Evolutionary conservation across 1,140 invertebrate species (phyloP).

Genomic region (Drosophila grimshawi): DNA sequence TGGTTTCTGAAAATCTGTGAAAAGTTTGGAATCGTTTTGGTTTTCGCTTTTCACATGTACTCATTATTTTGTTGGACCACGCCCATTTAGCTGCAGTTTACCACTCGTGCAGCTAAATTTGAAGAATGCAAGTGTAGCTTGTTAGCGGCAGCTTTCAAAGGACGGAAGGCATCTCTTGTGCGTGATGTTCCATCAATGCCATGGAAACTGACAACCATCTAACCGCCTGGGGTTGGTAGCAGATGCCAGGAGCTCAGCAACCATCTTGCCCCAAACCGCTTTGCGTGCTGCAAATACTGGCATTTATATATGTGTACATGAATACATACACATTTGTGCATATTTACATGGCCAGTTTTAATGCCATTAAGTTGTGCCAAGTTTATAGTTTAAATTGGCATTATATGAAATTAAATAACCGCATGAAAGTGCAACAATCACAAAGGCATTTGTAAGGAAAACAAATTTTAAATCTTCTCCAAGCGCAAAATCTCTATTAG

Average conservation of each 20-base stretch:
- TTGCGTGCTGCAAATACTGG: neutral
- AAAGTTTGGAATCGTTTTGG: neutral
- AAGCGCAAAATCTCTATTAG: neutral
- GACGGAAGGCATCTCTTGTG: conserved; percentile 1
- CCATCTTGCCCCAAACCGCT: neutral
- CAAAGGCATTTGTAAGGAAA: too few relatives aligned
- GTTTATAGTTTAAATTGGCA: neutral
- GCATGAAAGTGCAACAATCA: too few relatives aligned
- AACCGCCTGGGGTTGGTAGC: conserved; percentile 13
- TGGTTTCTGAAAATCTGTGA: too few relatives aligned
- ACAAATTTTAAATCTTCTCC: too few relatives aligned
- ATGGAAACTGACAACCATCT: neutral
- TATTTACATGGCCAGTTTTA: too few relatives aligned
- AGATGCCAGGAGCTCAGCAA: neutral
- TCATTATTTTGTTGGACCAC: conserved; percentile 21
- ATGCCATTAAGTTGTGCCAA: neutral
- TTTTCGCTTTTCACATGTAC: neutral
- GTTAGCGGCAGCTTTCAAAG: conserved; percentile 17
- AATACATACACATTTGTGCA: too few relatives aligned
- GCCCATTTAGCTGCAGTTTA: neutral
- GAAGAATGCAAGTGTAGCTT: conserved; percentile 33
- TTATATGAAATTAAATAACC: too few relatives aligned
- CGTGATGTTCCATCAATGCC: conserved; percentile 19
- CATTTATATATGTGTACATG: neutral
- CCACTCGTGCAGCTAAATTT: conserved; percentile 13